Base-by-base conservation (phyloP, 2,888 invertebrate species). In the Ariolimax columbianus region DNA sequence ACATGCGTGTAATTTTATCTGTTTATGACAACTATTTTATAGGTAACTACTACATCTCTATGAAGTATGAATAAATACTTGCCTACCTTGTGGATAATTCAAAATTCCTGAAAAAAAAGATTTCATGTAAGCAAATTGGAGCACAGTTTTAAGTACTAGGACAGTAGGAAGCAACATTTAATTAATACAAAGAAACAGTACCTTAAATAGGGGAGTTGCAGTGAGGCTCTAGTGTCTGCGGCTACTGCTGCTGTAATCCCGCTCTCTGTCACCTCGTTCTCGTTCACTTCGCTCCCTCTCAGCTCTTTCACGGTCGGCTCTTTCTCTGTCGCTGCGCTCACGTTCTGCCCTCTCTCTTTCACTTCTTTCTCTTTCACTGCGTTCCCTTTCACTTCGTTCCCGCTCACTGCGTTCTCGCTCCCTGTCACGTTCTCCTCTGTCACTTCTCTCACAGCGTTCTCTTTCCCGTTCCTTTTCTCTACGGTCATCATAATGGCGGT, bases 401-500 rank as follows among this genome's bases (percentile, higher is more conserved):
- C 88, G 82, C 40, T 91, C 90, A 90, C 88, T 94, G 95, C 86
- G 11, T 72, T 85, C 83, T 30, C 91, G 86, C 55, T 87, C 88
- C 30, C 89, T 79, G 94, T 96, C 97, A 66, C 96, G 94, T 90
- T 95, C 93, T 36, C 93, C 87, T 72, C 86, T 82, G 51, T 87
- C 89, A 86, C 93, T 95, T 84, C 95, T 94, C 92, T 95, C 95
- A 77, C 95, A 94, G 89, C 96, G 95, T 84, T 95, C 94, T 40
- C 94, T 95, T 36, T 87, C 87, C 2, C 87, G 82, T 38, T 86
- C 91, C 30, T 91, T 87, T 43, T 89, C 88, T 36, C 89, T 82
- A 55, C 96, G 94, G 90, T 95, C 93, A 38, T 93, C 87, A 77
- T 87, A 87, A 70, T 87, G 89, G 89, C 96, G 95, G 84, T 95